Evolutionary conservation across 2,888 invertebrate genomes (phyloP).

Genomic region (Pycnomerus fuliginosus): DNA sequence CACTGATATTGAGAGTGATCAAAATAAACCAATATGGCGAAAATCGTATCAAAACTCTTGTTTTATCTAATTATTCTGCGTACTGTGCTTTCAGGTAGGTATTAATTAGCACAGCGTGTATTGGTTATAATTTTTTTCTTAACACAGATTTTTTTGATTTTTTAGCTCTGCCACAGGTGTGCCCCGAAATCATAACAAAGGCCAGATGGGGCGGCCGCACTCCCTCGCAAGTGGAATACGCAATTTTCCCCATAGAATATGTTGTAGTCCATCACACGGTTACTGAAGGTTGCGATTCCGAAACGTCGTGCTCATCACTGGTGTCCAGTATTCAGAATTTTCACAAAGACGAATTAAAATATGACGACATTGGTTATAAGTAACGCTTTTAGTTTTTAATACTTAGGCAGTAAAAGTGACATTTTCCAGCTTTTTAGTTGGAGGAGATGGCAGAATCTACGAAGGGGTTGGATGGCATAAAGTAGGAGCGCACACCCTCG

Average conservation of each 20-base stretch:
- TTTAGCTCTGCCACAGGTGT: constrained; percentile 32
- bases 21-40: too few relatives aligned
- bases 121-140: too few relatives aligned
- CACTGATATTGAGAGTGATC: too few relatives aligned
- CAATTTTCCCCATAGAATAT: constrained; percentile 55
- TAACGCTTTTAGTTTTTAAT: constrained; percentile 44
- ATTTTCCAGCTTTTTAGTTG: constrained; percentile 58
- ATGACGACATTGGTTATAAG: constrained; percentile 62
- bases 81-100: too few relatives aligned
- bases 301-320: constrained; percentile 50
- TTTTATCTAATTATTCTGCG: too few relatives aligned
- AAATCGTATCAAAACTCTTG: too few relatives aligned
- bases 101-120: too few relatives aligned
- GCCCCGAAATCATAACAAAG: constrained; percentile 59
- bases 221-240: constrained; percentile 56
- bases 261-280: constrained; percentile 62
- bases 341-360: constrained; percentile 55
- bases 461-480: constrained; percentile 62
- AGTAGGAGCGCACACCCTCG: constrained; percentile 59
- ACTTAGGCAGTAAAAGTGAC: constrained; percentile 6
- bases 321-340: constrained; percentile 55
- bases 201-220: constrained; percentile 61
- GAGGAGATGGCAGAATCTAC: constrained; percentile 61
- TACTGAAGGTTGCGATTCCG: constrained; percentile 52
- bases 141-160: too few relatives aligned